These are phyloP conservation scores for Labeo calbasu DNA, from an alignment of 2,797 vertebrate species.

Conservation along the genomic window DNA sequence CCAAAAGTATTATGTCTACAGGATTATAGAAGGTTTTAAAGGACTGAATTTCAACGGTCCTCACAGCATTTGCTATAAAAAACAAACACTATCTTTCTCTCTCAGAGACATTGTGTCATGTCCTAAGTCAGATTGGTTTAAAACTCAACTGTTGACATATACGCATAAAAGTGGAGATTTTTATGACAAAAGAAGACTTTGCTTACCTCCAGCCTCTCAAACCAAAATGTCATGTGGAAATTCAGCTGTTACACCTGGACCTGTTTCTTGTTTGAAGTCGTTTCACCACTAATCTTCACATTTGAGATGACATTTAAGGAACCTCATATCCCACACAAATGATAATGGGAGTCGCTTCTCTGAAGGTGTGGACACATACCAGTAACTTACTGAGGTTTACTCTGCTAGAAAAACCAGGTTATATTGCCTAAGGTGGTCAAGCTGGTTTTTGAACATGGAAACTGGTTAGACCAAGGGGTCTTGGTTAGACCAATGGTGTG, in stretches of 20 bases:
- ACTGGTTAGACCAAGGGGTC: not conserved
- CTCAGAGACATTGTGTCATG: not conserved
- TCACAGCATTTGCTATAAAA: not conserved
- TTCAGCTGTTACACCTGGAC: not conserved
- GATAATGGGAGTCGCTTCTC: not conserved
- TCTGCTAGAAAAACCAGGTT: constrained; percentile 10
- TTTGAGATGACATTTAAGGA: not conserved
- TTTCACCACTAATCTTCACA: not conserved
- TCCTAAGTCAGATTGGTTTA: not conserved
- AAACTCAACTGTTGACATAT: not conserved
- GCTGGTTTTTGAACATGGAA: constrained; percentile 5
- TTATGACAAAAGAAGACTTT: not conserved
- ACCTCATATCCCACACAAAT: not conserved
- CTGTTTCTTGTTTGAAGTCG: not conserved
- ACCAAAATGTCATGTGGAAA: constrained; percentile 5
- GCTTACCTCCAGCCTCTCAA: constrained; percentile 35
- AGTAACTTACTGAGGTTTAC: constrained; percentile 1
- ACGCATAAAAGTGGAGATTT: not conserved
- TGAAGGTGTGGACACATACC: constrained; percentile 4
- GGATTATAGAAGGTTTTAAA: constrained; percentile 1
- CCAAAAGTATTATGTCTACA: constrained; percentile 6
- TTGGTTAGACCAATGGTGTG: not conserved
- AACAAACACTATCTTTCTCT: constrained; percentile 7
- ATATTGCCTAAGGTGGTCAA: not conserved
- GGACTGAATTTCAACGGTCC: not conserved